Percentiles rank a stretch among this genome's conserved stretches.
These are phyloP conservation scores for Saxidomus purpurata DNA, from an alignment of 1,140 invertebrate species.

Conservation along the genomic window DNA sequence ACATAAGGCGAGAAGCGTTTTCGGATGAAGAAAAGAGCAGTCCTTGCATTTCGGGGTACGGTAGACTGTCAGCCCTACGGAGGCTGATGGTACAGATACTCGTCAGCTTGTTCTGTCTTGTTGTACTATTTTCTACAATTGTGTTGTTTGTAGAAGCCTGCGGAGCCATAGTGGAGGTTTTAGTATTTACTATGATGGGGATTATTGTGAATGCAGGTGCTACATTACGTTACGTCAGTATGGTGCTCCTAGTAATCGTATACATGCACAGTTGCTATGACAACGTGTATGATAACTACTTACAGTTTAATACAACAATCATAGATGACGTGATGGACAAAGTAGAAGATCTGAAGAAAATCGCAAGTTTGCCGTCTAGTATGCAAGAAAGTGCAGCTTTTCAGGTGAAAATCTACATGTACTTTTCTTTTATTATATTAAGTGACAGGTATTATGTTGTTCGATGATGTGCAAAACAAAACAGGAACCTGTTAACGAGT, in stretches of 20 bases:
- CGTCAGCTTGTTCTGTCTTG: constrained; percentile 78
- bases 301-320: constrained; percentile 83
- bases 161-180: constrained; percentile 82
- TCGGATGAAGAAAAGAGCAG: constrained; percentile 63
- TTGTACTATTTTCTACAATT: constrained; percentile 80
- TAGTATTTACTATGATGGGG: constrained; percentile 85
- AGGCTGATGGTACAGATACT: constrained; percentile 73
- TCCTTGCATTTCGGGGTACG: constrained; percentile 71
- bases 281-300: constrained; percentile 85
- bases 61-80: constrained; percentile 67
- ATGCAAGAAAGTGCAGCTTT: constrained; percentile 84
- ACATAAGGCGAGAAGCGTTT: constrained; percentile 56
- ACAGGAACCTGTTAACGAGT: too few species aligned
- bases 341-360: constrained; percentile 83
- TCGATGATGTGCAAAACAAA: too few species aligned
- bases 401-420: constrained; percentile 73
- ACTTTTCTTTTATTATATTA: too few species aligned
- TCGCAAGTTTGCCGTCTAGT: constrained; percentile 83
- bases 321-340: constrained; percentile 84
- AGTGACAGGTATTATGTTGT: too few species aligned
- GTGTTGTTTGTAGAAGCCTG: constrained; percentile 82
- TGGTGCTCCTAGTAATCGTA: constrained; percentile 83
- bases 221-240: constrained; percentile 84
- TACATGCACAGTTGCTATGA: constrained; percentile 86
- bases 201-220: constrained; percentile 85